Conservation (phyloP, 2,888 invertebrate species). For the Apodemia hepburni region DNA sequence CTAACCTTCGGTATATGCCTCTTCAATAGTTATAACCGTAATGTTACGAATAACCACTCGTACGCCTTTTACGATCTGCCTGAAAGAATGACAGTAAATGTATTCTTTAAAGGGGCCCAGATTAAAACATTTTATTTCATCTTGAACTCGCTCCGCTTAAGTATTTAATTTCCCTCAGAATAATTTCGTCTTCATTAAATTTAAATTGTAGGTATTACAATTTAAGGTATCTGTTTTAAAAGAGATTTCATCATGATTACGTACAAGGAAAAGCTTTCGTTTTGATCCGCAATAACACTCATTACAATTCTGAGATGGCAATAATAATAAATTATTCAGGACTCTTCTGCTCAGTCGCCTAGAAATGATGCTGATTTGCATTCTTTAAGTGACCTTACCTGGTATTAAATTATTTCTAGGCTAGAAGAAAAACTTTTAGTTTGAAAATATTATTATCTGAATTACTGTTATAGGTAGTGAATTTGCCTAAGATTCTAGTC, state of each 20-base stretch:
- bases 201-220: not conserved
- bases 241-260: slow-evolving; percentile 12
- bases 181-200: slow-evolving; percentile 2
- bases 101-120: no score
- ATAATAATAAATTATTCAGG: slow-evolving; percentile 53
- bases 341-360: slow-evolving; percentile 8
- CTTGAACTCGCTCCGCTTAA: not conserved
- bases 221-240: not conserved
- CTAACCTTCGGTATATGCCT: no score
- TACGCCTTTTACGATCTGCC: no score
- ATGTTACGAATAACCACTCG: no score
- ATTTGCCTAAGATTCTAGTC: no score
- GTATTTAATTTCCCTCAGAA: not conserved
- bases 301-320: slow-evolving; percentile 37
- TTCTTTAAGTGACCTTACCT: not conserved
- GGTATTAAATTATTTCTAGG: not conserved
- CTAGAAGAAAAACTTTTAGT: not conserved
- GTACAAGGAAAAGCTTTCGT: slow-evolving; percentile 56
- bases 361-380: slow-evolving; percentile 17
- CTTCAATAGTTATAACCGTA: no score
- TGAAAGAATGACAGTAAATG: no score
- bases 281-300: slow-evolving; percentile 42
- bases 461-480: no score
- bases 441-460: not conserved
- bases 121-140: not conserved